Base-by-base conservation (phyloP, 30 jellyfish, hydroid and myxozoan species). In the Aurelia coerulea region DNA sequence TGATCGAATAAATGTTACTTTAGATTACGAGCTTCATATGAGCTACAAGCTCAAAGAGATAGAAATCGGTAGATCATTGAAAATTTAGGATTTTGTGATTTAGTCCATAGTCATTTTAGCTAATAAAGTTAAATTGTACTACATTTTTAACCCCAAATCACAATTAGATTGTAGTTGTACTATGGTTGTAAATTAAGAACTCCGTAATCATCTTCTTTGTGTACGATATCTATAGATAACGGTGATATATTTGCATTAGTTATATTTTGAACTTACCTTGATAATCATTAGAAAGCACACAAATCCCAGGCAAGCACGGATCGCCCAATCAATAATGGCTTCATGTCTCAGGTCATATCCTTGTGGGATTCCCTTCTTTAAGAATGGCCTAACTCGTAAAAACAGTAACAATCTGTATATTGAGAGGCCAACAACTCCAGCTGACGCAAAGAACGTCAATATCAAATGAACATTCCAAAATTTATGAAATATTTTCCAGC, bases 231-330 rank as follows among this genome's bases (percentile, higher is more conserved):
- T 46, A 46, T 46, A 46, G 7, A 46, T 4, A 8, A 9, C 13
- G 1, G 56, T 4, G 1, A 46, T 46, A 4, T 9, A 46, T 2
- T 17, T 18, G 52, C 23, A 1, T 16, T 34, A 50, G 65, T 32
- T 13, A 37, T 37, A 15, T 13, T 71, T 12, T 60, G 62, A 53
- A 63, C 91, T 65, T 41, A 93, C 98, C 97, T 91, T 82, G 37
- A 75, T 9, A 3, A 93, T 81, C 11, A 88, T 80, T 39, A 87
- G 62, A 62, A 93, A 87, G 62, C 95, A 74, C 8, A 93, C 72
- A 53, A 83, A 82, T n/a, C 98, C 98, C 62, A 79, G 33, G 52
- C 90, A 85, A 62, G 83, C 87, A 37, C 49, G 86, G 31, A 81
- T 74, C 15, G 89, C 63, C 83, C 88, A 73, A 42, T 74, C 95